Evolutionary conservation across 2,113 vertebrate species (phyloP).

Genomic region (Lipophrys pholis): DNA sequence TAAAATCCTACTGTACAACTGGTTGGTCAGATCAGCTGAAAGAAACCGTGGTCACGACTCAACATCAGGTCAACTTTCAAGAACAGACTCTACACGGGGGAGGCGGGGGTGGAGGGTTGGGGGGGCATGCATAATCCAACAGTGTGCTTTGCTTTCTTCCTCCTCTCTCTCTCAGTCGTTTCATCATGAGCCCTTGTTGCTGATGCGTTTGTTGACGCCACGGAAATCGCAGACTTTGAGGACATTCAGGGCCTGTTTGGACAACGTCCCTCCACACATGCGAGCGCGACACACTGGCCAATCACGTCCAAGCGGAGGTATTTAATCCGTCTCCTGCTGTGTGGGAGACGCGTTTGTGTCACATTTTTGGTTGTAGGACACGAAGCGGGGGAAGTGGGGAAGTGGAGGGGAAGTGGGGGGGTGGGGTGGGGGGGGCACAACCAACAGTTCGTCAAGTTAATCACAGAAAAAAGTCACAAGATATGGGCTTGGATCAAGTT

Average conservation of each 20-base stretch:
- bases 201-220: conserved; percentile 51
- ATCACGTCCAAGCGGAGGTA: conserved; percentile 71
- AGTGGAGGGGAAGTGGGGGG: not conserved
- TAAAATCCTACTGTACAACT: conserved; percentile 71
- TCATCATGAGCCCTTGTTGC: conserved; percentile 71
- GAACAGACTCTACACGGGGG: conserved; percentile 54
- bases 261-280: conserved; percentile 28
- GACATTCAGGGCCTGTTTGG: conserved; percentile 53
- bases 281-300: conserved; percentile 51
- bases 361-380: conserved; percentile 68
- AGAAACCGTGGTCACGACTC: conserved; percentile 62
- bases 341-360: conserved; percentile 52
- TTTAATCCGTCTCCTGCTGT: conserved; percentile 59
- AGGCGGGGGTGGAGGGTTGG: not conserved
- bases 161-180: conserved; percentile 50
- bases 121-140: conserved; percentile 65
- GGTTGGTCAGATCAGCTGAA: conserved; percentile 70
- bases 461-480: conserved; percentile 22
- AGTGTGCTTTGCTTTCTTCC: conserved; percentile 68
- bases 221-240: conserved; percentile 19
- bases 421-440: not conserved
- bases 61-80: conserved; percentile 51
- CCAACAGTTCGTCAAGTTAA: conserved; percentile 22
- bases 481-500: conserved; percentile 51
- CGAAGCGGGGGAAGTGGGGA: conserved; percentile 16